These are phyloP conservation scores for Hirtodrosophila alboralis DNA, from an alignment of 2,888 invertebrate species.

Conservation along the genomic window DNA sequence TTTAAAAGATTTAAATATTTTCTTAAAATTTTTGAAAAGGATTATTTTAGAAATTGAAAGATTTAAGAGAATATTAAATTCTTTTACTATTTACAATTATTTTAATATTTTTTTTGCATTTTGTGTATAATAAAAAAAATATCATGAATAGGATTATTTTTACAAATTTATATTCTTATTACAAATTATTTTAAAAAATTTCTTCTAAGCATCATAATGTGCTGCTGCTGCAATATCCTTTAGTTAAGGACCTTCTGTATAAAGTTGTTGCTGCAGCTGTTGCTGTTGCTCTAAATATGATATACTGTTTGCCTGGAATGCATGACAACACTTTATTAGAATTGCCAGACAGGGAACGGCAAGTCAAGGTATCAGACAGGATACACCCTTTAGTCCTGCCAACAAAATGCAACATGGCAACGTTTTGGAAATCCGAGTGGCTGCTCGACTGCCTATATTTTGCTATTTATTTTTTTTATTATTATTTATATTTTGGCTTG, in stretches of 20 bases:
- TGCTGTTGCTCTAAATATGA: constrained; percentile 48
- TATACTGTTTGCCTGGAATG: constrained; percentile 59
- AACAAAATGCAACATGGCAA: constrained; percentile 13
- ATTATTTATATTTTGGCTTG: background rate
- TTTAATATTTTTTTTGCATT: too few relatives aligned
- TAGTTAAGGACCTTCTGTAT: constrained; percentile 3
- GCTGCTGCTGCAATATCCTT: constrained; percentile 20
- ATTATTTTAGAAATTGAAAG: too few relatives aligned
- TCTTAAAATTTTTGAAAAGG: too few relatives aligned
- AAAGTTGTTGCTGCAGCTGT: constrained; percentile 14
- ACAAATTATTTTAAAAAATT: constrained; percentile 1
- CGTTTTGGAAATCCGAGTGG: constrained; percentile 1
- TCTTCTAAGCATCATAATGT: constrained; percentile 15
- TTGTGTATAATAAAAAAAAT: too few relatives aligned
- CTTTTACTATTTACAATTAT: too few relatives aligned
- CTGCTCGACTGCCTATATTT: constrained; percentile 25
- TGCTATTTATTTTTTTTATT: background rate
- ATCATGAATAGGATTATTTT: too few relatives aligned
- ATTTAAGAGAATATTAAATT: too few relatives aligned
- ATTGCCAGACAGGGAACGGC: constrained; percentile 52
- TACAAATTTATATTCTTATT: too few relatives aligned
- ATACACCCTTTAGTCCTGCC: background rate
- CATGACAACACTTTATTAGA: constrained; percentile 73
- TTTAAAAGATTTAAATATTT: too few relatives aligned
- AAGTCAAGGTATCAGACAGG: constrained; percentile 44